Conservation (phyloP, 1,140 invertebrate species). For the Melitaea cinxia region DNA sequence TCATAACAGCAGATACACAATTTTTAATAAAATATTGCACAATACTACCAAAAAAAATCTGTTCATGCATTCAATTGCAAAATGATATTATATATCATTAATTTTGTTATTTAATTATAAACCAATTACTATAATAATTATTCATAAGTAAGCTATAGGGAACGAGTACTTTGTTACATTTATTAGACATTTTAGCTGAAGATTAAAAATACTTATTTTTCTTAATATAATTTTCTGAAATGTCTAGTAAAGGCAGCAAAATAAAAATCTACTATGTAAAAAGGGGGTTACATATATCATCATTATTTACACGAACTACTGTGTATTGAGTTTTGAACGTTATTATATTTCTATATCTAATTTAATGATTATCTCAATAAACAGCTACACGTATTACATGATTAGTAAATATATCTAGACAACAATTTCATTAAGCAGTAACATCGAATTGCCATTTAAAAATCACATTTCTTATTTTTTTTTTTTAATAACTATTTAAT, state of each 20-base stretch:
- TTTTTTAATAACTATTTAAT: slow-evolving; percentile 11
- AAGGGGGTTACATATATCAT: slow-evolving; percentile 16
- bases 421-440: slow-evolving; percentile 18
- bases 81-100: slow-evolving; percentile 75
- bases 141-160: slow-evolving; percentile 18
- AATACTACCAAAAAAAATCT: slow-evolving; percentile 49
- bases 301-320: slow-evolving; percentile 25
- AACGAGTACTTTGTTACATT: slow-evolving; percentile 18
- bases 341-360: slow-evolving; percentile 11
- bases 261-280: slow-evolving; percentile 21
- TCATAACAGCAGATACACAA: slow-evolving; percentile 6
- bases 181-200: slow-evolving; percentile 21
- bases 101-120: slow-evolving; percentile 45
- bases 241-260: slow-evolving; percentile 30
- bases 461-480: slow-evolving; percentile 2
- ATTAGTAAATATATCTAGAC: slow-evolving; percentile 24
- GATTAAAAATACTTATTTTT: slow-evolving; percentile 5
- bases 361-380: slow-evolving; percentile 19
- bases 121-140: slow-evolving; percentile 25
- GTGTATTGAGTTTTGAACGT: slow-evolving; percentile 20
- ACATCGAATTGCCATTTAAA: slow-evolving; percentile 10
- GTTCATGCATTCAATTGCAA: slow-evolving; percentile 51
- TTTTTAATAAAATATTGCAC: slow-evolving; percentile 54
- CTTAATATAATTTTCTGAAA: slow-evolving; percentile 5
- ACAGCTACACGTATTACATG: slow-evolving; percentile 24